These are phyloP conservation scores for Luidia sarsii DNA, from an alignment of 53 echinoderm and acorn worm genomes.

Conservation along the genomic window DNA sequence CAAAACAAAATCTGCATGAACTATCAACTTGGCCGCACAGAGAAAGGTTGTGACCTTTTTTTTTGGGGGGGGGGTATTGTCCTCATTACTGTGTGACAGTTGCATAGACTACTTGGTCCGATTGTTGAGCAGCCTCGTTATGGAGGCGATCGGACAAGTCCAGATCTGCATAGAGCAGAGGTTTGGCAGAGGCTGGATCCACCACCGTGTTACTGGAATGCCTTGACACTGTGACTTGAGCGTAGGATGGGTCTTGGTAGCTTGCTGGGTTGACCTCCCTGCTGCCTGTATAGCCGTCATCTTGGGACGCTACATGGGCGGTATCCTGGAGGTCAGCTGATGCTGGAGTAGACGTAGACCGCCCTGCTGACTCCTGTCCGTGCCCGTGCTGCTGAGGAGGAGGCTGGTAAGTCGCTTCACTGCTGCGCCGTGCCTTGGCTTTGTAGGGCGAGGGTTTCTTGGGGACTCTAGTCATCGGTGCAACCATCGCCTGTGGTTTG, in stretches of 20 bases:
- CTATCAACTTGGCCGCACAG: no score
- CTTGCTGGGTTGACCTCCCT: no score
- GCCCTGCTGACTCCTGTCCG: background rate
- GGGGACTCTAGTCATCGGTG: constrained; percentile 10
- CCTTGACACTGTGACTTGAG: background rate
- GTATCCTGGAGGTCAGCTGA: background rate
- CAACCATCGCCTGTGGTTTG: constrained; percentile 25
- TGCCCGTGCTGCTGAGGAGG: background rate
- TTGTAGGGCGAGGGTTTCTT: constrained; percentile 30
- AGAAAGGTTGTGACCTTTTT: no score
- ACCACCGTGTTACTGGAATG: background rate
- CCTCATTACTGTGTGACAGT: background rate
- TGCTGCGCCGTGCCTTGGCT: constrained; percentile 22
- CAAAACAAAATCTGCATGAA: no score
- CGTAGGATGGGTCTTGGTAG: no score
- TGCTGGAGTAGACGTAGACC: background rate
- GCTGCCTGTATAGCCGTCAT: no score
- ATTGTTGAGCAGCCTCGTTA: background rate
- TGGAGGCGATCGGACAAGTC: background rate
- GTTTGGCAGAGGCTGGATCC: background rate
- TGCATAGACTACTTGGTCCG: background rate
- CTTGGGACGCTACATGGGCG: no score
- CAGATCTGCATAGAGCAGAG: constrained; percentile 24
- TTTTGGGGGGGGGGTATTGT: no score
- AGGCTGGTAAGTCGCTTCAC: background rate